Conservation (phyloP, 2,113 vertebrate species). For the Centropus unirufus region DNA sequence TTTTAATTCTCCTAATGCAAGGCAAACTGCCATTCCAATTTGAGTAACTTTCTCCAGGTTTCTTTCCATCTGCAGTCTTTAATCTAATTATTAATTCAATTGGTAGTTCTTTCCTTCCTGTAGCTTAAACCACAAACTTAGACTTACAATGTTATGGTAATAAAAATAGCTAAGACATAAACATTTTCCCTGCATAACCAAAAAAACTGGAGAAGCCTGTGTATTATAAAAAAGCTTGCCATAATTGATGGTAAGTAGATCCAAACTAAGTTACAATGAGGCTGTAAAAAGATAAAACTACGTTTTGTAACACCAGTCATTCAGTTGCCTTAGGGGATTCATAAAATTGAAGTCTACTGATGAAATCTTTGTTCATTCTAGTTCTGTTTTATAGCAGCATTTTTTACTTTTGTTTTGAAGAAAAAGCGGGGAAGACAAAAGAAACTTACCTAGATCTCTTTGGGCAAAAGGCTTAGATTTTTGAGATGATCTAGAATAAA, state of each 20-base stretch:
- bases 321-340: not conserved
- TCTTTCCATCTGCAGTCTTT: not conserved
- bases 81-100: not conserved
- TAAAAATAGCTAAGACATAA: not conserved
- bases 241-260: not conserved
- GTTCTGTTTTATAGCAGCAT: not conserved
- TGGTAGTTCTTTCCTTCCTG: not conserved
- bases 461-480: constrained; percentile 80
- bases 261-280: not conserved
- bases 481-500: constrained; percentile 87
- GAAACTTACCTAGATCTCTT: constrained; percentile 86
- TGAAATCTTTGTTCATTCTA: rapidly evolving
- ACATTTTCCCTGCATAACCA: no score
- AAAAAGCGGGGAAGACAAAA: not conserved
- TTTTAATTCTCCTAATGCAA: not conserved
- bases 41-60: not conserved
- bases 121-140: not conserved
- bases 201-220: no score
- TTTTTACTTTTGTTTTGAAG: not conserved
- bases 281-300: not conserved
- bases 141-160: not conserved
- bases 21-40: not conserved
- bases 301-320: not conserved
- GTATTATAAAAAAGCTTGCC: not conserved
- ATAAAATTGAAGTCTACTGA: not conserved